These are phyloP conservation scores for Eledone cirrhosa DNA, from an alignment of 2,888 invertebrate species.

Conservation along the genomic window DNA sequence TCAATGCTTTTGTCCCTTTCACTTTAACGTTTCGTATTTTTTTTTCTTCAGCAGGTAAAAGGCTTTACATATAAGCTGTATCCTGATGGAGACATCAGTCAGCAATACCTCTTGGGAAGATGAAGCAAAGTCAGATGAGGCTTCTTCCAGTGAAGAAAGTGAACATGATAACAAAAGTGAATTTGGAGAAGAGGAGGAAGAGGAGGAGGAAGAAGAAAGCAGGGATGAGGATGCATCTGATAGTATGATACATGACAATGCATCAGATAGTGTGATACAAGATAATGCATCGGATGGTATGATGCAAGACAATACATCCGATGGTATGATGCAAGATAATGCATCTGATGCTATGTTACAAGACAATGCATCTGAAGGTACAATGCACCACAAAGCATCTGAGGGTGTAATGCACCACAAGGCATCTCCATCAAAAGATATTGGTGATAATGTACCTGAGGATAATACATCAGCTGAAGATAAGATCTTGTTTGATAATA, in stretches of 20 bases:
- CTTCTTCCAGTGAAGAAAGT: slow-evolving; percentile 23
- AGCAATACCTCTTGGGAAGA: slow-evolving; percentile 20
- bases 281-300: too few species aligned
- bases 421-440: not conserved
- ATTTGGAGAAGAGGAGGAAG: slow-evolving; percentile 7
- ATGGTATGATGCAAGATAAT: too few species aligned
- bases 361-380: too few species aligned
- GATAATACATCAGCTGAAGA: not conserved
- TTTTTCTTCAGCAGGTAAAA: too few species aligned
- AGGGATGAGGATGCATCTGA: not conserved
- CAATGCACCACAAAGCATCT: too few species aligned
- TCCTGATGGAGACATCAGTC: slow-evolving; percentile 16
- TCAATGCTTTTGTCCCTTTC: too few species aligned
- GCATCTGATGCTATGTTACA: too few species aligned
- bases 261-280: not conserved
- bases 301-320: too few species aligned
- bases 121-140: slow-evolving; percentile 12
- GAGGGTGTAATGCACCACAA: too few species aligned
- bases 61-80: not conserved
- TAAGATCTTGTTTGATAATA: not conserved
- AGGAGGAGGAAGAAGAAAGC: slow-evolving; percentile 20
- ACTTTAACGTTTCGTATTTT: too few species aligned
- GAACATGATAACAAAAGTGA: slow-evolving; percentile 17
- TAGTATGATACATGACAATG: slow-evolving; percentile 30
- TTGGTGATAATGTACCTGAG: not conserved